Evolutionary conservation across 2,797 vertebrate species (phyloP).

Genomic region (Clarias fuscus): DNA sequence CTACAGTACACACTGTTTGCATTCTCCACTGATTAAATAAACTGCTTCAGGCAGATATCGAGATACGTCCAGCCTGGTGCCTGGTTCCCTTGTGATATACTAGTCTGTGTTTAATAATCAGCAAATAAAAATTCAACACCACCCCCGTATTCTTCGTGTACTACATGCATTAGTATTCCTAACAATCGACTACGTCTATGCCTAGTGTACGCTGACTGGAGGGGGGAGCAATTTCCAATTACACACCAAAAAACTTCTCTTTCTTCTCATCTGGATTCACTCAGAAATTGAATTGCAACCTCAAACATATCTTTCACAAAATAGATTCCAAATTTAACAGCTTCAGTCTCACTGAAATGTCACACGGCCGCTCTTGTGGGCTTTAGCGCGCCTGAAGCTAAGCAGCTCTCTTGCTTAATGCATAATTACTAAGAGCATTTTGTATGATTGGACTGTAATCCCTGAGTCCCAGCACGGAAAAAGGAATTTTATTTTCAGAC

Average conservation of each 20-base stretch:
- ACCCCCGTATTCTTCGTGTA: not conserved
- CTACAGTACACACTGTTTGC: not conserved
- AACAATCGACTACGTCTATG: not conserved
- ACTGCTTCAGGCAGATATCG: not conserved
- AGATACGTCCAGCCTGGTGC: not conserved
- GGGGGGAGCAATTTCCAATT: not conserved
- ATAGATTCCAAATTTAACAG: constrained; percentile 17
- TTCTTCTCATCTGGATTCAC: not conserved
- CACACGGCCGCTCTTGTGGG: constrained; percentile 33
- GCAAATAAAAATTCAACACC: not conserved
- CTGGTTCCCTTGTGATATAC: not conserved
- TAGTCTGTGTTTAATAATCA: not conserved
- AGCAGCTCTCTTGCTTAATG: constrained; percentile 65
- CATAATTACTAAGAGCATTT: constrained; percentile 71
- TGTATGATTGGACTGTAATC: constrained; percentile 76
- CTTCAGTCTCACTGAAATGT: constrained; percentile 36
- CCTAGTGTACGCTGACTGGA: not conserved
- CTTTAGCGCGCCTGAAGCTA: constrained; percentile 48
- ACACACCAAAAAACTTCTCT: not conserved
- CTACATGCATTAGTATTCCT: not conserved
- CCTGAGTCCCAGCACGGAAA: constrained; percentile 60
- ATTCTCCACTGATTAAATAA: not conserved
- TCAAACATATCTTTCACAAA: not conserved
- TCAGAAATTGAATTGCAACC: not conserved
- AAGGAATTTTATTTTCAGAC: constrained; percentile 68